Base-by-base conservation (phyloP, 2,797 vertebrate genomes). In the Sebastes vulpes region DNA sequence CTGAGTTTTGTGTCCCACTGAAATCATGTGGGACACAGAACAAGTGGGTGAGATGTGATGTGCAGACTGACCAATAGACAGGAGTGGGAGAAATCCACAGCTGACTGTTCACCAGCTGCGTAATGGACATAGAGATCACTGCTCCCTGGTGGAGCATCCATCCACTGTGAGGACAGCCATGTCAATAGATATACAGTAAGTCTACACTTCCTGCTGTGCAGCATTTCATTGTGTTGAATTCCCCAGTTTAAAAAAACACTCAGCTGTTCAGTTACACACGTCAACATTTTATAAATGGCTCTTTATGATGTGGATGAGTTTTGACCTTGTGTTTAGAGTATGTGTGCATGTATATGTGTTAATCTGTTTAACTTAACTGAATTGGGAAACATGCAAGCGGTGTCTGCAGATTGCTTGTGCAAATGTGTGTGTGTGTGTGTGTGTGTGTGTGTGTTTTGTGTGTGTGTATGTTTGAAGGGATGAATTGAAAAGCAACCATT, bases 91-190 rank as follows among this genome's bases (percentile, higher is more conserved):
- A 54, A 48, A 50, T 29, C 63, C 57, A 79, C 74, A 80, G 72
- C 72, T 79, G 77, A 80, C 72, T 50, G 38, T 72, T 65, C 57
- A 69, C 65, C 75, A 89, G 84, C 82, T 89, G 74, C 67, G 53
- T 21, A 78, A 64, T 31, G 25, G 66, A 83, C 25, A 6, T 2
- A 65, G 42, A 79, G 57, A 75, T 84, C 75, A 75, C 66, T 78
- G 46, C 29, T 89, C 83, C 79, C 77, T 74, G 23, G 21, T 71
- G 82, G 31, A 66, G 77, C 70, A 73, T 87, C 60, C 14, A 70
- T 82, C 54, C 20, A 32, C 52, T 73, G 23, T 31, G 52, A 75
- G 2, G 59, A 61, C 68, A 57, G 61, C 29, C 59, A 21, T 67
- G 61, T 81, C 79, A 72, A 58, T 46, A 75, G 46, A 72, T 66